Conservation (phyloP, 1,140 invertebrate species). For the Archivesica marissinica region DNA sequence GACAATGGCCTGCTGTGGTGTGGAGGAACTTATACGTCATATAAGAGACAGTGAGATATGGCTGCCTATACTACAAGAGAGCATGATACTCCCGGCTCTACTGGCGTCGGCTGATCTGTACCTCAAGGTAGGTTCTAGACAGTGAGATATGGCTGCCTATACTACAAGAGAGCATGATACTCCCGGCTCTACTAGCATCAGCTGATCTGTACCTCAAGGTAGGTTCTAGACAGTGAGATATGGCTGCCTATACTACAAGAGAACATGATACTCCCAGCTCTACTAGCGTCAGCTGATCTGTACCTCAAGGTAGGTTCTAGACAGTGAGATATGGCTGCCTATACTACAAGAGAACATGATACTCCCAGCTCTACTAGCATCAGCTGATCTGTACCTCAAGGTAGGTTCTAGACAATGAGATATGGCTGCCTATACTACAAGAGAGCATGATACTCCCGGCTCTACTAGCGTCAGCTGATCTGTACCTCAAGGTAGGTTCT, state of each 20-base stretch:
- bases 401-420: constrained; percentile 67
- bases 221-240: constrained; percentile 57
- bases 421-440: constrained; percentile 76
- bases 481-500: constrained; percentile 78
- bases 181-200: constrained; percentile 73
- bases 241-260: constrained; percentile 77
- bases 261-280: constrained; percentile 69
- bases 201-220: constrained; percentile 78
- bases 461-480: constrained; percentile 73
- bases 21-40: constrained; percentile 75
- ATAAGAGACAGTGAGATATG: constrained; percentile 67
- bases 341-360: constrained; percentile 75
- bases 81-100: constrained; percentile 71
- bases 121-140: constrained; percentile 73
- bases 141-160: constrained; percentile 70
- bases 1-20: constrained; percentile 70
- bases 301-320: constrained; percentile 77
- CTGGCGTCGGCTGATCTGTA: constrained; percentile 75
- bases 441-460: constrained; percentile 72
- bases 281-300: constrained; percentile 74
- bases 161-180: constrained; percentile 74
- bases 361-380: constrained; percentile 72
- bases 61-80: constrained; percentile 75
- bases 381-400: constrained; percentile 76
- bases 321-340: constrained; percentile 70